Percentiles rank a stretch among this genome's conserved stretches.
These are phyloP conservation scores for Drosophila aff. DNA, from an alignment of 1,140 invertebrate species.

Conservation along the genomic window DNA sequence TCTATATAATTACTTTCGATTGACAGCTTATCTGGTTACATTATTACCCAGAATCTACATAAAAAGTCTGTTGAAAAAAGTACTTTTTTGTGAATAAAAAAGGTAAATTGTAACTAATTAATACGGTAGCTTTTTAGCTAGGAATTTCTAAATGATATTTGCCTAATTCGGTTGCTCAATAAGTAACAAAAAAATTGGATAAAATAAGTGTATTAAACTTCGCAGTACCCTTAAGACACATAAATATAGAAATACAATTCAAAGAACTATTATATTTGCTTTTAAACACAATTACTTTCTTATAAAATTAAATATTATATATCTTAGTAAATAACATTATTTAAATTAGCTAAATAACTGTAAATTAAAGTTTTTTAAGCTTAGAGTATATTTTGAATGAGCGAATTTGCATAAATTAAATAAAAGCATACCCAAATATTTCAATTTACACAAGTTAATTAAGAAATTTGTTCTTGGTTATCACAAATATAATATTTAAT, in stretches of 20 bases:
- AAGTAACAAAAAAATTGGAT: not conserved
- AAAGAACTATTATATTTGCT: no score
- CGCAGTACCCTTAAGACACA: no score
- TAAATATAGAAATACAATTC: not conserved
- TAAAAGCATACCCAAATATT: slow-evolving; percentile 5
- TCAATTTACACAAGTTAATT: slow-evolving; percentile 27
- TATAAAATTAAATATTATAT: not conserved
- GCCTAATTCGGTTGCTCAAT: not conserved
- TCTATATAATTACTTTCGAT: not conserved
- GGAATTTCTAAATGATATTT: not conserved
- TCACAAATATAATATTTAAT: slow-evolving; percentile 52
- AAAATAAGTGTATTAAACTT: not conserved
- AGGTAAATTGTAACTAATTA: not conserved
- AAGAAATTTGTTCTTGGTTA: slow-evolving; percentile 15
- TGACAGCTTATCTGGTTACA: slow-evolving; percentile 22
- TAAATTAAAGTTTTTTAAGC: not conserved
- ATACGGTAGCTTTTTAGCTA: not conserved
- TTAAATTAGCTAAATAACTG: not conserved
- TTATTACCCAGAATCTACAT: not conserved
- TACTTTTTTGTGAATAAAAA: not conserved
- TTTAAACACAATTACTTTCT: no score
- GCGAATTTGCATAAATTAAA: not conserved
- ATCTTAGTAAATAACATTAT: not conserved
- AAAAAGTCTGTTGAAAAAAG: not conserved
- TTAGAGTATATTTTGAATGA: no score